Conservation (phyloP, 2,113 vertebrate genomes). For the Mustela nigripes region DNA sequence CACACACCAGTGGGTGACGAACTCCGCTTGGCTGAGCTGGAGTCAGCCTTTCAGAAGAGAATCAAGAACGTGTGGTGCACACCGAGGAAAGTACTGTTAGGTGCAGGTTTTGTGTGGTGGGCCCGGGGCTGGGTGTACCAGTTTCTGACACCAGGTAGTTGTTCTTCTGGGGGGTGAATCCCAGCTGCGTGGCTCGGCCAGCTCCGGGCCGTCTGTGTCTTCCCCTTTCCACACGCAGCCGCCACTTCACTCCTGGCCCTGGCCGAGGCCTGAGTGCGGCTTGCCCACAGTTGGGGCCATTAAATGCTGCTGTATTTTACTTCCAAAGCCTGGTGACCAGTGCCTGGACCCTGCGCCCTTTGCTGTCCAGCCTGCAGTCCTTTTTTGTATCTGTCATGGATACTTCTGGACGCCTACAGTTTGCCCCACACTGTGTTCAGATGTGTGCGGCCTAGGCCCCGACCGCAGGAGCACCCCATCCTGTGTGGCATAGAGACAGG, state of each 20-base stretch:
- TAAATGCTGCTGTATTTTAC: not conserved
- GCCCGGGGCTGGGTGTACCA: accelerated
- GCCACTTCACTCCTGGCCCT: not conserved
- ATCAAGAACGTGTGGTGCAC: accelerated
- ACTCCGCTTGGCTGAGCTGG: not conserved
- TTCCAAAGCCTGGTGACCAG: no score
- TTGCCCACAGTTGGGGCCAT: not conserved
- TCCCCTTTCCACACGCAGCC: not conserved
- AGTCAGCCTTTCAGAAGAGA: not conserved
- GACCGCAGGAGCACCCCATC: no score
- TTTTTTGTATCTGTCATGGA: not conserved
- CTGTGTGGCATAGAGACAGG: no score
- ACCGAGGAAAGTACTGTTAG: not conserved
- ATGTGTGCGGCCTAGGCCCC: not conserved
- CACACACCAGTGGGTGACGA: not conserved
- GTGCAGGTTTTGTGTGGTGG: not conserved
- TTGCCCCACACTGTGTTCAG: not conserved
- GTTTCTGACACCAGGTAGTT: not conserved
- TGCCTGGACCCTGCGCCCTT: not conserved
- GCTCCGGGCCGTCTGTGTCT: not conserved
- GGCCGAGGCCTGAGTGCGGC: not conserved
- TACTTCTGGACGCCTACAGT: not conserved
- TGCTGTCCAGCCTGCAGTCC: not conserved
- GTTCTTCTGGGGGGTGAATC: not conserved
- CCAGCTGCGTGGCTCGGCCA: not conserved